Percentiles rank a stretch among this genome's conserved stretches.
These are phyloP conservation scores for Agrotis puta DNA, from an alignment of 2,888 invertebrate species.

Conservation along the genomic window DNA sequence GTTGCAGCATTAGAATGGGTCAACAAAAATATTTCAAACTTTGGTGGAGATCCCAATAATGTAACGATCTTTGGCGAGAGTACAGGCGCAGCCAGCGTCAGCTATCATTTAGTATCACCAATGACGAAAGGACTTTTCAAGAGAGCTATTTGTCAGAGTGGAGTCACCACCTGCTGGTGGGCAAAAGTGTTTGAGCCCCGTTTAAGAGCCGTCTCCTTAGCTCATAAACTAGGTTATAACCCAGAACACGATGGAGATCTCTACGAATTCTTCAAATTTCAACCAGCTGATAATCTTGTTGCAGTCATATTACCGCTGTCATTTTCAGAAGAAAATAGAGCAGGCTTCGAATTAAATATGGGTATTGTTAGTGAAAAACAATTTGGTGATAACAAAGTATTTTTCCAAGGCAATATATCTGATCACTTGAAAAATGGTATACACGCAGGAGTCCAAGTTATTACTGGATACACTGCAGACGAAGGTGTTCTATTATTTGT, in stretches of 20 bases:
- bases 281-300: slow-evolving; percentile 61
- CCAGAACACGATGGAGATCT: slow-evolving; percentile 67
- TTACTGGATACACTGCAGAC: slow-evolving; percentile 92
- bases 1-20: slow-evolving; percentile 78
- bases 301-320: slow-evolving; percentile 58
- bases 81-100: slow-evolving; percentile 73
- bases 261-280: slow-evolving; percentile 67
- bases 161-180: slow-evolving; percentile 92
- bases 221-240: slow-evolving; percentile 69
- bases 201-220: slow-evolving; percentile 77
- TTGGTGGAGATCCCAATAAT: slow-evolving; percentile 75
- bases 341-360: slow-evolving; percentile 49
- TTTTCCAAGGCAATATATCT: slow-evolving; percentile 65
- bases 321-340: slow-evolving; percentile 58
- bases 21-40: slow-evolving; percentile 69
- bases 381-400: slow-evolving; percentile 69
- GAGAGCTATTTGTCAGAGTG: slow-evolving; percentile 92
- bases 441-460: slow-evolving; percentile 90
- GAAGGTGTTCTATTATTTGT: slow-evolving; percentile 88
- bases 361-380: slow-evolving; percentile 71
- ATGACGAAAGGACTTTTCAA: slow-evolving; percentile 79
- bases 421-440: slow-evolving; percentile 83
- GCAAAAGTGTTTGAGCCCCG: slow-evolving; percentile 90
- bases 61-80: slow-evolving; percentile 78
- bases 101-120: slow-evolving; percentile 76